Percentiles rank a stretch among this genome's conserved stretches.
Conservation (phyloP, 2,113 vertebrate species). For the Notothenia coriiceps region DNA sequence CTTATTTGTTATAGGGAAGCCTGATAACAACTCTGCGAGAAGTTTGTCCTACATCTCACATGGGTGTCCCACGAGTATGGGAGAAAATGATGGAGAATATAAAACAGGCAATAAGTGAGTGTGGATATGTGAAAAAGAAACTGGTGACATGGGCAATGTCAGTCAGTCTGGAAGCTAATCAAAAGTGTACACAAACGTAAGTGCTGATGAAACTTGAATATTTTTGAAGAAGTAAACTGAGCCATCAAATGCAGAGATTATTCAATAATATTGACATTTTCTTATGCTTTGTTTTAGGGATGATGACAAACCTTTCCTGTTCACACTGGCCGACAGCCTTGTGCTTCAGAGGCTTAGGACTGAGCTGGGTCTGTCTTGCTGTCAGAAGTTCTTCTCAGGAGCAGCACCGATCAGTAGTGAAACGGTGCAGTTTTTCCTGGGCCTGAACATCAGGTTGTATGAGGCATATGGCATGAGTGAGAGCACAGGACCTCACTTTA, state of each 20-base stretch:
- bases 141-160: slow-evolving; percentile 91
- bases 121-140: slow-evolving; percentile 88
- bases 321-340: slow-evolving; percentile 85
- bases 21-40: slow-evolving; percentile 87
- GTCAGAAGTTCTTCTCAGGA: slow-evolving; percentile 89
- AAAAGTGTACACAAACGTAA: slow-evolving; percentile 83
- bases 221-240: background rate
- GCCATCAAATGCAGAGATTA: background rate
- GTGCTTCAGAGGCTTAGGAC: slow-evolving; percentile 88
- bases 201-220: background rate
- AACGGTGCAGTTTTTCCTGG: slow-evolving; percentile 88
- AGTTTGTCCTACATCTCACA: slow-evolving; percentile 87
- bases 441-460: slow-evolving; percentile 89
- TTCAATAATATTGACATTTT: background rate
- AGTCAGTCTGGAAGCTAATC: slow-evolving; percentile 86
- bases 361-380: slow-evolving; percentile 87
- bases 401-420: slow-evolving; percentile 88
- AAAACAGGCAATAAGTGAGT: slow-evolving; percentile 84
- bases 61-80: slow-evolving; percentile 93
- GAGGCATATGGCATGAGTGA: slow-evolving; percentile 93
- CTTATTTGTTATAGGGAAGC: slow-evolving; percentile 78
- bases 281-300: slow-evolving; percentile 63
- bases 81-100: slow-evolving; percentile 95
- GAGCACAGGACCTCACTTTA: slow-evolving; percentile 90
- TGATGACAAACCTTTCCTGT: slow-evolving; percentile 85